Conservation (phyloP, 1,140 invertebrate genomes). For the Drosophila bifasciata region DNA sequence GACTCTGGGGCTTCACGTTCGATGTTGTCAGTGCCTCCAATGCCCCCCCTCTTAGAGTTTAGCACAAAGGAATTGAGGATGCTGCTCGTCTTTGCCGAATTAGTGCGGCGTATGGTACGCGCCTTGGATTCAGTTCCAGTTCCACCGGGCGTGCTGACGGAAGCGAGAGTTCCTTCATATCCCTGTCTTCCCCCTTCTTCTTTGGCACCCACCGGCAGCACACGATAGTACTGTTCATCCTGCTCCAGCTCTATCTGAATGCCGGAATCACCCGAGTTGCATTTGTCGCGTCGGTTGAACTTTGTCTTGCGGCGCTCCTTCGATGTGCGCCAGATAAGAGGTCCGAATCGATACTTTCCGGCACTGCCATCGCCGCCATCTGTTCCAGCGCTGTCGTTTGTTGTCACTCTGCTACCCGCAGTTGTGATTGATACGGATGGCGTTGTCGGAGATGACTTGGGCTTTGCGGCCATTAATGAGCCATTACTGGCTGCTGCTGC, state of each 20-base stretch:
- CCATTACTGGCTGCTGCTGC: slow-evolving; percentile 1
- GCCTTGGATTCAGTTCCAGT: slow-evolving; percentile 38
- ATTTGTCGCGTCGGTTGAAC: slow-evolving; percentile 89
- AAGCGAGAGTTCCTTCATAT: background rate
- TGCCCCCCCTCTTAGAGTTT: slow-evolving; percentile 40
- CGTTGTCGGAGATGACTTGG: slow-evolving; percentile 75
- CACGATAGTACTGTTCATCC: slow-evolving; percentile 73
- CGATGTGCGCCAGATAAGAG: slow-evolving; percentile 89
- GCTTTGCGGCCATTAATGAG: slow-evolving; percentile 5
- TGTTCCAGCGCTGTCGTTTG: background rate
- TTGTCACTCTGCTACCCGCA: slow-evolving; percentile 6
- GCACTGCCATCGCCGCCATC: slow-evolving; percentile 41
- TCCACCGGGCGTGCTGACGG: slow-evolving; percentile 10
- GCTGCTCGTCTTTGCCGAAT: slow-evolving; percentile 73
- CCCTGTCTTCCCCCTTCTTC: background rate
- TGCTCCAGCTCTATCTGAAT: slow-evolving; percentile 88
- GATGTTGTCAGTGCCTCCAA: slow-evolving; percentile 20
- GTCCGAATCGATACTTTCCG: slow-evolving; percentile 86
- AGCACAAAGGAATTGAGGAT: slow-evolving; percentile 37
- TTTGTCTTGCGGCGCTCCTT: slow-evolving; percentile 90
- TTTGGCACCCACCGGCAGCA: slow-evolving; percentile 9
- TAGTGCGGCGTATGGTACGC: slow-evolving; percentile 65
- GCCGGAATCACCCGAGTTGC: slow-evolving; percentile 90
- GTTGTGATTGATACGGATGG: slow-evolving; percentile 68
- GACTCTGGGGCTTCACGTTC: slow-evolving; percentile 84